Base-by-base conservation (phyloP, 2,888 invertebrate genomes). In the Torymus tubicola region DNA sequence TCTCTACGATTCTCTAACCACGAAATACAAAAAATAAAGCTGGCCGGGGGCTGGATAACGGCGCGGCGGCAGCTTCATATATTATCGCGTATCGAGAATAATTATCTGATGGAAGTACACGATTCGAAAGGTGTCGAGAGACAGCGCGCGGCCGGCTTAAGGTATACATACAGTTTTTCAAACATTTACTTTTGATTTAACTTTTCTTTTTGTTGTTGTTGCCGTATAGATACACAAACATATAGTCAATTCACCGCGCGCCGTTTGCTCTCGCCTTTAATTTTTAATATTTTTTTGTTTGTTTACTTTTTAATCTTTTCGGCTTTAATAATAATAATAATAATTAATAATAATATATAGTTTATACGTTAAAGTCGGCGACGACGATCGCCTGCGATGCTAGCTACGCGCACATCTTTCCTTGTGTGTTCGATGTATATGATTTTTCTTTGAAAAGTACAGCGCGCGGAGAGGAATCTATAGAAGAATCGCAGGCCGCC, bases 21-120 rank as follows among this genome's bases (percentile, higher is more conserved):
- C 63, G 69, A 72, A 72, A 78, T 81, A 78, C 72, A 78, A 78
- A 78, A 81, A 78, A 78, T 81, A 81, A 78, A 81, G 75, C 78
- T 71, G 67, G 14, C 65, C 74, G 70, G 42, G 42, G 42, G 42
- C 42, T 42, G 42, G 42, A 8, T 42, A 42, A 42, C 8, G 42
- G 42, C 73, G 74, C 24, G n/a, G 31, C 24, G 65, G 61, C 78
- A 74, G 78, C 78, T 76, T 81, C 68, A 79, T 76, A 42, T 42
- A 42, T 42, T 42, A 42, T 42, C 42, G 42, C 42, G 42, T 42
- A 79, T 78, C 75, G 65, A 78, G 76, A 68, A 74, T 42, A 42
- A 42, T 42, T 42, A 70, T 77, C 73, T 63, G 75, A 81, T 71
- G 81, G 78, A 75, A 78, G 70, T 81, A 68, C 75, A 63, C 65